phyloP scores from a whole-genome alignment of 2,797 vertebrate genomes.

The Capromys pilorides region DNA sequence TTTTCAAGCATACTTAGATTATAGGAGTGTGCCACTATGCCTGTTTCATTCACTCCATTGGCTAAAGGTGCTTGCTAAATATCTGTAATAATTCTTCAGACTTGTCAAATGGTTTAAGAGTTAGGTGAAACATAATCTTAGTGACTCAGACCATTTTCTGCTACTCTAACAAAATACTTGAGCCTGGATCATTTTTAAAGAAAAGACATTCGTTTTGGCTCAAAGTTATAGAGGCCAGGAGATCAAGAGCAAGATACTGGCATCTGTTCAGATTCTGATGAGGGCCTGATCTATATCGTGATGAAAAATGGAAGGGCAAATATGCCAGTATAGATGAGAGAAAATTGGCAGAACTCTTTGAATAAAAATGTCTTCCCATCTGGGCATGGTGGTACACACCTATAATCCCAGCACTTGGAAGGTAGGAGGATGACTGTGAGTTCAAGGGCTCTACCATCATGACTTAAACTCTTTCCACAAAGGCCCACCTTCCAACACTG shows the following conservation, averaged over 20 bases:
- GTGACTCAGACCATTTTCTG: background rate
- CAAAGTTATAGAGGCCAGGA: background rate
- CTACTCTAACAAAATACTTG: background rate
- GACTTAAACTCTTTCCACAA: too few species aligned
- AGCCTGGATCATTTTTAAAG: background rate
- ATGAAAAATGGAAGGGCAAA: background rate
- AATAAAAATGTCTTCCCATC: background rate
- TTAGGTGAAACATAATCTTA: background rate
- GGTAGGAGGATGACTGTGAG: background rate
- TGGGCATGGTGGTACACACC: background rate
- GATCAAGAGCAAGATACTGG: background rate
- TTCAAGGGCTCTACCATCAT: background rate
- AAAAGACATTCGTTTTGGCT: background rate
- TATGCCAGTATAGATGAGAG: background rate
- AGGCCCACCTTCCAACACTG: too few species aligned
- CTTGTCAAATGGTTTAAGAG: background rate
- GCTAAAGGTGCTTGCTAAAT: background rate
- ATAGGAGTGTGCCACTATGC: background rate
- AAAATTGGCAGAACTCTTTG: background rate
- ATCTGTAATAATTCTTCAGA: constrained; percentile 44
- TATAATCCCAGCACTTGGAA: background rate
- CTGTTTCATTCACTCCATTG: background rate
- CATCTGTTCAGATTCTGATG: background rate
- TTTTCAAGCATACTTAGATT: background rate
- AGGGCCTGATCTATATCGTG: background rate